These are phyloP conservation scores for Pteria penguin DNA, from an alignment of 2,888 invertebrate genomes.

Conservation along the genomic window DNA sequence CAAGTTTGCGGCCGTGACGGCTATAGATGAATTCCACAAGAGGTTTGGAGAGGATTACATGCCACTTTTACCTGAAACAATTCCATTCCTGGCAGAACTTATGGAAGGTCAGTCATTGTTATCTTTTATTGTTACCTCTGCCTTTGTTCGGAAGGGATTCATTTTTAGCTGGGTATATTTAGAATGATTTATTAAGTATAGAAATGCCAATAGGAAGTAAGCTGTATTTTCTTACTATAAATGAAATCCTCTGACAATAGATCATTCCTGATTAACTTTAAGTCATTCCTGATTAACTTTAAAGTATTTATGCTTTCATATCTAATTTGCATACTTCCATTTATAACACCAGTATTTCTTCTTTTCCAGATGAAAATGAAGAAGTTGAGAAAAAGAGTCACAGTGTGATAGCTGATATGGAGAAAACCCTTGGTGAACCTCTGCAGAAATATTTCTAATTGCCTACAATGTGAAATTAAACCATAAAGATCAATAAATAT, in stretches of 20 bases:
- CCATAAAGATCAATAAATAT: no score
- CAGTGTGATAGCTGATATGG: constrained; percentile 90
- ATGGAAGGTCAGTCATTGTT: no score
- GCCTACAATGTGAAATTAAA: background rate
- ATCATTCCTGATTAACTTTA: background rate
- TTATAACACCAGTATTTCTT: constrained; percentile 14
- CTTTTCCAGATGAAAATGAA: constrained; percentile 81
- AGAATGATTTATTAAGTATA: no score
- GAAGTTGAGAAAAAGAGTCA: constrained; percentile 90
- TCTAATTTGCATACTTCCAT: no score
- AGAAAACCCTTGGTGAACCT: constrained; percentile 92
- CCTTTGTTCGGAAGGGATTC: no score
- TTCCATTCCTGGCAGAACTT: constrained; percentile 95
- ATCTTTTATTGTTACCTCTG: no score
- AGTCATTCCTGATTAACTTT: no score
- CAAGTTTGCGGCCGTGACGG: constrained; percentile 86
- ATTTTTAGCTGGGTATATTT: no score
- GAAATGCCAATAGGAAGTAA: no score
- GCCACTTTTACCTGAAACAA: constrained; percentile 93
- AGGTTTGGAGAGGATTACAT: constrained; percentile 94
- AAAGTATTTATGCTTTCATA: no score
- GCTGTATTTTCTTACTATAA: no score
- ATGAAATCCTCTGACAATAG: background rate
- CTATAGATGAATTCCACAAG: constrained; percentile 88
- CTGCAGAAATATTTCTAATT: constrained; percentile 84